Conservation (phyloP, 2,888 invertebrate genomes). For the Lamproptera curius region DNA sequence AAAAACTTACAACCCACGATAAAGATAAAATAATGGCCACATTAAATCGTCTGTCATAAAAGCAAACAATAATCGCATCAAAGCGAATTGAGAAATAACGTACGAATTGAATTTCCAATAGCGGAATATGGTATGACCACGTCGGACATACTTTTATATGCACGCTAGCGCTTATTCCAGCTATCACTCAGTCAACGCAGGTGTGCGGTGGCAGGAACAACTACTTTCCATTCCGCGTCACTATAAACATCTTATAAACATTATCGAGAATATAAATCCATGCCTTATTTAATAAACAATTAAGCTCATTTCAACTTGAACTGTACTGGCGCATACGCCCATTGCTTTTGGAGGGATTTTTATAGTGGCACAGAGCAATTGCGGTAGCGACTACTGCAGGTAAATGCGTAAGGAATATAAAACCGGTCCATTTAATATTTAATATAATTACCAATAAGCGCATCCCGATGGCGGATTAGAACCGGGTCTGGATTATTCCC, state of each 20-base stretch:
- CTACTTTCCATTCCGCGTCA: constrained; percentile 26
- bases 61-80: neutral
- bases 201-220: constrained; percentile 42
- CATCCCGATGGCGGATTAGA: constrained; percentile 6
- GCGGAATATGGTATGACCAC: constrained; percentile 15
- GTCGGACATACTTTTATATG: constrained; percentile 37
- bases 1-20: too few relatives aligned
- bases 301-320: constrained; percentile 13
- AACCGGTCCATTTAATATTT: constrained; percentile 33
- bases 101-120: constrained; percentile 13
- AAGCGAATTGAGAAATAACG: constrained; percentile 10
- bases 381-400: constrained; percentile 45
- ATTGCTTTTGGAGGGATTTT: constrained; percentile 32
- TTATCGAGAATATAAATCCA: constrained; percentile 8
- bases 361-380: constrained; percentile 45
- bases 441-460: constrained; percentile 16
- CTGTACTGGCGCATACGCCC: constrained; percentile 2
- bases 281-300: neutral
- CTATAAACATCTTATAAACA: constrained; percentile 28
- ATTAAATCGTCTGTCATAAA: neutral
- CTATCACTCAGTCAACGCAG: constrained; percentile 54
- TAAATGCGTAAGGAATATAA: constrained; percentile 54
- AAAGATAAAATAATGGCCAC: too few relatives aligned
- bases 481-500: constrained; percentile 3
- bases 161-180: constrained; percentile 43